Conservation (phyloP, 2,113 vertebrate genomes). For the Marcusenius ussheri region DNA sequence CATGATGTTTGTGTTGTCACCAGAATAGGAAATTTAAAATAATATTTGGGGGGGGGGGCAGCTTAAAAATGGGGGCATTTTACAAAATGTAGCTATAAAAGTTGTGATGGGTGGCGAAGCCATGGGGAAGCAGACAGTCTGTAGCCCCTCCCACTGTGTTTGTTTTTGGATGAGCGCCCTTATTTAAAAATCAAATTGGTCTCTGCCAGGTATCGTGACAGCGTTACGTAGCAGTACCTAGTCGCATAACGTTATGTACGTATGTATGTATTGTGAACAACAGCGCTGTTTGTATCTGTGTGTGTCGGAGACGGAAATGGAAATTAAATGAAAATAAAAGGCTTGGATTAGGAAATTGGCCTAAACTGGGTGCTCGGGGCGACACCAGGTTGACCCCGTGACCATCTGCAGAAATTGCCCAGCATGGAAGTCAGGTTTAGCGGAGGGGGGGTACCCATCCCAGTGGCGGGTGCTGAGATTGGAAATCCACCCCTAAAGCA, state of each 20-base stretch:
- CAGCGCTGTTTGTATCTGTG: not conserved
- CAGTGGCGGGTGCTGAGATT: not conserved
- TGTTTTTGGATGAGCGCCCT: not conserved
- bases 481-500: not conserved
- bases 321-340: not conserved
- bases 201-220: not conserved
- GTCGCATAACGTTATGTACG: not conserved
- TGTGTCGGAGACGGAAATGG: not conserved
- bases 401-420: constrained; percentile 63
- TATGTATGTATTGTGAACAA: not conserved
- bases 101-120: not conserved
- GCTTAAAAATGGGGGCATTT: not conserved
- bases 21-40: not conserved
- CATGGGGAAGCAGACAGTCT: not conserved
- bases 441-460: not conserved
- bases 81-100: not conserved
- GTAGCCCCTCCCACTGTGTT: not conserved
- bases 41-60: not conserved
- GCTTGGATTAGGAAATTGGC: not conserved
- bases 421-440: not conserved
- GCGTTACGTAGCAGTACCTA: not conserved
- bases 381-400: constrained; percentile 21
- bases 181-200: not conserved
- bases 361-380: not conserved
- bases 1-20: not conserved